Evolutionary conservation across 2,113 vertebrate species (phyloP).

Genomic region (Syngnathus scovelli): DNA sequence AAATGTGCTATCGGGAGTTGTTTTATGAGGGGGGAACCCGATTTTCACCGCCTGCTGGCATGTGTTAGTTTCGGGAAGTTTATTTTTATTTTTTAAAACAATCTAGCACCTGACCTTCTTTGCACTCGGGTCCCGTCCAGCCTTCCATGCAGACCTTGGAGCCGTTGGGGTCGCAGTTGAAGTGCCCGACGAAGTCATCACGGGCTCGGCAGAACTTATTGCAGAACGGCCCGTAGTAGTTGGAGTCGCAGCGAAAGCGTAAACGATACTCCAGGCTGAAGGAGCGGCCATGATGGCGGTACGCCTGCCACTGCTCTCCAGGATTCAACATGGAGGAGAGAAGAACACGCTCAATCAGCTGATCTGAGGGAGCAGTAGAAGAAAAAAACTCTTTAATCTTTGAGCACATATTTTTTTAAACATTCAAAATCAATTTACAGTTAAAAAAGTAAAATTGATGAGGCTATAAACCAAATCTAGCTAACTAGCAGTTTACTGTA

Average conservation of each 20-base stretch:
- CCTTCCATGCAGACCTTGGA: conserved; percentile 80
- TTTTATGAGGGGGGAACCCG: neutral
- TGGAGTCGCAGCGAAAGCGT: conserved; percentile 72
- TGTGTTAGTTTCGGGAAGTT: too few relatives aligned
- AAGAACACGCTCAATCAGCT: conserved; percentile 73
- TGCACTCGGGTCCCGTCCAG: conserved; percentile 66
- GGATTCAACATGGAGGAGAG: conserved; percentile 78
- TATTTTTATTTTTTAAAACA: too few relatives aligned
- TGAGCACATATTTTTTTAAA: neutral
- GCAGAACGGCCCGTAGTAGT: conserved; percentile 75
- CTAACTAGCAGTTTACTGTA: neutral
- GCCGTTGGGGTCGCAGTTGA: conserved; percentile 74
- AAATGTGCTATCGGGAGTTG: neutral
- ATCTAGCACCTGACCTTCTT: conserved; percentile 49
- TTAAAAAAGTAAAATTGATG: too few relatives aligned
- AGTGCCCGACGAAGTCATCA: conserved; percentile 76
- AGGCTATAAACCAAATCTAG: too few relatives aligned
- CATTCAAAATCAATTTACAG: too few relatives aligned
- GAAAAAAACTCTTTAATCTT: neutral
- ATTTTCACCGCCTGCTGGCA: too few relatives aligned
- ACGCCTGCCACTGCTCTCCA: conserved; percentile 71
- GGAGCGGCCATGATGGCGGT: conserved; percentile 68
- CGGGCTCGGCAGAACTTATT: conserved; percentile 71
- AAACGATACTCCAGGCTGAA: conserved; percentile 75
- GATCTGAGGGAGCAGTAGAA: conserved; percentile 49